A percentile compares a stretch with the other conserved stretches of the same genome.
Conservation (phyloP, 2,888 invertebrate genomes). For the Atrina japonica region DNA sequence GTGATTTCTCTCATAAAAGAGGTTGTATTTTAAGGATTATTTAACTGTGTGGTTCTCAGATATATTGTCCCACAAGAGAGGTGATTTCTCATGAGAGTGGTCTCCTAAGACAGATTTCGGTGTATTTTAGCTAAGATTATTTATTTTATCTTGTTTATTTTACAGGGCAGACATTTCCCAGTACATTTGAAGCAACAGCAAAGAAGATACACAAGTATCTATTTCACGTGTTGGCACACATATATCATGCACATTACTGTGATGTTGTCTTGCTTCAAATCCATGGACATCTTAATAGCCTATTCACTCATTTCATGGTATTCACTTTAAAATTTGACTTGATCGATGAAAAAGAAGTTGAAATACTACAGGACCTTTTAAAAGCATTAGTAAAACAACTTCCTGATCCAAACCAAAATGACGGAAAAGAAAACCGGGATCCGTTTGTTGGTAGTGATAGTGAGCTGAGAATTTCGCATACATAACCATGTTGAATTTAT, state of each 20-base stretch:
- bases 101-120: no score
- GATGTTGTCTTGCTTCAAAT: constrained; percentile 95
- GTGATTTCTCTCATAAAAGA: no score
- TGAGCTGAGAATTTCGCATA: not conserved
- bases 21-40: no score
- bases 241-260: constrained; percentile 98
- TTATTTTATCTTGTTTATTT: no score
- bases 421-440: constrained; percentile 47
- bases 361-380: constrained; percentile 92
- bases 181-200: constrained; percentile 95
- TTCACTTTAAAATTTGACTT: constrained; percentile 92
- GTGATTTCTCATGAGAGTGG: no score
- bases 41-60: no score
- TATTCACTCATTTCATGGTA: constrained; percentile 97
- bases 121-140: no score
- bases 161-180: constrained; percentile 94
- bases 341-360: constrained; percentile 97
- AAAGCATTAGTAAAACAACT: constrained; percentile 71
- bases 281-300: constrained; percentile 97
- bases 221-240: constrained; percentile 98
- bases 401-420: constrained; percentile 72
- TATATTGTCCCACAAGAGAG: no score
- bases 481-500: no score
- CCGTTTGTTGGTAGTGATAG: constrained; percentile 13
- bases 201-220: constrained; percentile 97